Conservation (phyloP, 2,888 invertebrate genomes). For the Drosophila fulvimacula region DNA sequence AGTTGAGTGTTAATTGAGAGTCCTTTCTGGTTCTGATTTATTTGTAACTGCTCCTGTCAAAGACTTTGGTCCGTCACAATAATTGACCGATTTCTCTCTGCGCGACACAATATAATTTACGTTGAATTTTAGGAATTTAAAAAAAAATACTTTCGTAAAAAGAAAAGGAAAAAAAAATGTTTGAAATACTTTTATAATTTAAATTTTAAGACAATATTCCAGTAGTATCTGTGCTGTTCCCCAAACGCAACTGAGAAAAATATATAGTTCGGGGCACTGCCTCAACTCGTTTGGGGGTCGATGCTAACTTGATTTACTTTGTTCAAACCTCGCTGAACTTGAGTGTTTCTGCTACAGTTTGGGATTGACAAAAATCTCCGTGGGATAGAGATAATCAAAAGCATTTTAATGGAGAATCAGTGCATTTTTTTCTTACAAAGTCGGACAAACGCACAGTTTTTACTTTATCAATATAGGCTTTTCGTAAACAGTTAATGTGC, state of each 20-base stretch:
- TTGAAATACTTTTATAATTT: slow-evolving; percentile 17
- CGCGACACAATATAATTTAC: background rate
- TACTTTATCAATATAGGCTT: background rate
- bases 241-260: slow-evolving; percentile 17
- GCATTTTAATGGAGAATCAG: background rate
- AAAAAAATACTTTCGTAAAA: slow-evolving; percentile 3
- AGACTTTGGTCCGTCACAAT: background rate
- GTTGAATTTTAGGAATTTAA: background rate
- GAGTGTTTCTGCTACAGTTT: too few species aligned
- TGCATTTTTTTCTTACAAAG: background rate
- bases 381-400: background rate
- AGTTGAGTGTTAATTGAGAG: background rate
- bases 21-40: background rate
- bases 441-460: background rate
- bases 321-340: too few species aligned
- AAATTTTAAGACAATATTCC: slow-evolving; percentile 25
- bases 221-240: slow-evolving; percentile 29
- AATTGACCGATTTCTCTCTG: background rate
- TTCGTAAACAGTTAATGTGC: background rate
- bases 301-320: too few species aligned
- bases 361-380: background rate
- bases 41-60: background rate
- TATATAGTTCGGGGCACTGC: background rate
- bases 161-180: background rate
- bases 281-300: too few species aligned